These are phyloP conservation scores for Trachelipus rathkii DNA, from an alignment of 1,140 invertebrate genomes.

Conservation along the genomic window DNA sequence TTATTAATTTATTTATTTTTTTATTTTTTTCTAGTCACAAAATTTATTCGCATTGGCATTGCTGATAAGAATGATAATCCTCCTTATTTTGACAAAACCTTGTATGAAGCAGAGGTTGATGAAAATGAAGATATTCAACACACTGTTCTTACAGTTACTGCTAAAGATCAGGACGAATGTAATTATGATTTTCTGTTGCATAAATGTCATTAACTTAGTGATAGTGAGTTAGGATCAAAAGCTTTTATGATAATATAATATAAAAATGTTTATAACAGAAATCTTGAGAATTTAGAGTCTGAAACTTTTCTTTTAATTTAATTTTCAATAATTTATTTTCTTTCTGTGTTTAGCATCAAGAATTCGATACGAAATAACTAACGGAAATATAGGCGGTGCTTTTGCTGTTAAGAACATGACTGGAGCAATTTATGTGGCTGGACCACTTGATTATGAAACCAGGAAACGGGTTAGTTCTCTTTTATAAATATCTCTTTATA, in stretches of 20 bases:
- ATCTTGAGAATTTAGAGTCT: no score
- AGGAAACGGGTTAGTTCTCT: conserved; percentile 70
- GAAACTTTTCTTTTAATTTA: no score
- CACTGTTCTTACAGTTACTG: conserved; percentile 92
- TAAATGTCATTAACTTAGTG: no score
- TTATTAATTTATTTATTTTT: no score
- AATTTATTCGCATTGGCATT: conserved; percentile 58
- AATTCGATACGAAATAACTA: conserved; percentile 97
- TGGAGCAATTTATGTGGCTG: conserved; percentile 93
- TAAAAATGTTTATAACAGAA: no score
- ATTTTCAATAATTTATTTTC: no score
- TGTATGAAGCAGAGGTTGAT: conserved; percentile 94
- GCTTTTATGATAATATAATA: no score
- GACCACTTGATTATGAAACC: conserved; percentile 86
- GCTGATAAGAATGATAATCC: conserved; percentile 90
- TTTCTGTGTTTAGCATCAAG: conserved; percentile 75
- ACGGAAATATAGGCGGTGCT: conserved; percentile 94
- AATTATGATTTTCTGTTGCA: conserved; percentile 63
- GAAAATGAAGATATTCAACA: conserved; percentile 97
- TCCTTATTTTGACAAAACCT: conserved; percentile 90
- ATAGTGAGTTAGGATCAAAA: no score
- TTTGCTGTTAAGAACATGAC: conserved; percentile 97
- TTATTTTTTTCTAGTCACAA: conserved; percentile 51
- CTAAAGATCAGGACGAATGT: conserved; percentile 98
- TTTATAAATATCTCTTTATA: neutral